Percentiles rank a stretch among this genome's conserved stretches.
Evolutionary conservation across 2,113 vertebrate species (phyloP).

Genomic region (Rhombomys opimus): DNA sequence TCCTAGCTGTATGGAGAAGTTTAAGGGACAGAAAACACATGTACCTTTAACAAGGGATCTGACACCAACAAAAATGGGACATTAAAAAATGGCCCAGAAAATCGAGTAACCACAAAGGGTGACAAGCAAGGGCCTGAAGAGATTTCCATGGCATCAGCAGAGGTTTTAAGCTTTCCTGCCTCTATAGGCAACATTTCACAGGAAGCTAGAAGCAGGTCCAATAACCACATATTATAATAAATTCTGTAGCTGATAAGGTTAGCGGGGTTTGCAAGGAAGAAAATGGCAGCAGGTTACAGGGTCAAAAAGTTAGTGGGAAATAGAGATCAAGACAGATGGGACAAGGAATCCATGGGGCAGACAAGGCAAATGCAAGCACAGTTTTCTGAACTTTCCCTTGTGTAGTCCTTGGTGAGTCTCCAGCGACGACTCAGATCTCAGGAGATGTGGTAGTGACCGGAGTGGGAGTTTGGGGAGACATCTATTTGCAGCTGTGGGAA

Average conservation of each 20-base stretch:
- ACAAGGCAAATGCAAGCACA: background rate
- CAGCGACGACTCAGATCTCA: background rate
- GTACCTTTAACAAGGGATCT: conserved; percentile 16
- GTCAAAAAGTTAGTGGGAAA: background rate
- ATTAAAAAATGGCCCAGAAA: conserved; percentile 16
- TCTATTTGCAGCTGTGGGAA: background rate
- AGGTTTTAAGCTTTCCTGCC: accelerated
- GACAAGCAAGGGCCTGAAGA: background rate
- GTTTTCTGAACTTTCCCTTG: background rate
- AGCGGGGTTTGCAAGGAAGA: background rate
- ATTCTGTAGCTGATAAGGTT: background rate
- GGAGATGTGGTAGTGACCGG: background rate
- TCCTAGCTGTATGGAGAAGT: background rate
- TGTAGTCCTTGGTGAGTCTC: background rate
- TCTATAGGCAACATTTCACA: background rate
- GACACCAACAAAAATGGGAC: background rate
- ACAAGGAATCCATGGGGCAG: background rate
- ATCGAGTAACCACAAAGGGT: background rate
- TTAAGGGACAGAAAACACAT: background rate
- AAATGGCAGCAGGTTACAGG: background rate
- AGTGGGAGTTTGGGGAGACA: accelerated
- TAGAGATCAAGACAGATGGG: background rate
- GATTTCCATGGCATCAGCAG: background rate
- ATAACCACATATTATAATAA: background rate
- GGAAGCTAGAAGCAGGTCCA: background rate